phyloP scores from a whole-genome alignment of 2,888 invertebrate species.

The Clanis bilineata region DNA sequence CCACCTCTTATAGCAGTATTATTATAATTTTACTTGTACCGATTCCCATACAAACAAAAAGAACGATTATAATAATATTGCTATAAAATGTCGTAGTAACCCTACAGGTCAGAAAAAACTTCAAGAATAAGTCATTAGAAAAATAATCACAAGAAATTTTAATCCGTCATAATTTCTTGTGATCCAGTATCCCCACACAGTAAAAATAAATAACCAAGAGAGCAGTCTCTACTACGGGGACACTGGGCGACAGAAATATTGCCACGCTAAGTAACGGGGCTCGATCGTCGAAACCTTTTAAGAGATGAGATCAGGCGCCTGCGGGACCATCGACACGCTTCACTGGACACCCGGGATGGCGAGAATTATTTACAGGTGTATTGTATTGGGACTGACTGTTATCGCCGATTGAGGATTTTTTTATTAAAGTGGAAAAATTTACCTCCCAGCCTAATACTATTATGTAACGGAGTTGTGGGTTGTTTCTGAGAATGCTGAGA shows the following conservation, averaged over 20 bases:
- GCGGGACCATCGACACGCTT: conserved; percentile 11
- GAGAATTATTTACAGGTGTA: conserved; percentile 2
- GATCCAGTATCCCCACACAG: not conserved
- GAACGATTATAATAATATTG: too few species aligned
- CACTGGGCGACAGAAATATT: conserved; percentile 17
- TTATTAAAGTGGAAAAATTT: not conserved
- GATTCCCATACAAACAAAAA: too few species aligned
- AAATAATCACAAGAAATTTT: not conserved
- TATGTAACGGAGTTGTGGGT: not conserved
- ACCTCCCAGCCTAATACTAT: not conserved
- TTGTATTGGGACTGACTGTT: not conserved
- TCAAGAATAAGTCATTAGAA: too few species aligned
- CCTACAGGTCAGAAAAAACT: too few species aligned
- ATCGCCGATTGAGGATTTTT: not conserved
- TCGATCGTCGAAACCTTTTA: conserved; percentile 66
- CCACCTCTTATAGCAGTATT: too few species aligned
- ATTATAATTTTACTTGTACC: too few species aligned
- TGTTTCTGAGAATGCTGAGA: too few species aligned
- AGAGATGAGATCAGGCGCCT: conserved; percentile 48
- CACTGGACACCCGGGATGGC: conserved; percentile 10
- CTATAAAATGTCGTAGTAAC: too few species aligned
- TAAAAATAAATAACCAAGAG: conserved; percentile 23
- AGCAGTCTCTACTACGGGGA: not conserved
- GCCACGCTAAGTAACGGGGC: conserved; percentile 34
- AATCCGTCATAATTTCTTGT: not conserved